phyloP scores from a whole-genome alignment of 2,113 vertebrate species.

The Hippotragus niger region DNA sequence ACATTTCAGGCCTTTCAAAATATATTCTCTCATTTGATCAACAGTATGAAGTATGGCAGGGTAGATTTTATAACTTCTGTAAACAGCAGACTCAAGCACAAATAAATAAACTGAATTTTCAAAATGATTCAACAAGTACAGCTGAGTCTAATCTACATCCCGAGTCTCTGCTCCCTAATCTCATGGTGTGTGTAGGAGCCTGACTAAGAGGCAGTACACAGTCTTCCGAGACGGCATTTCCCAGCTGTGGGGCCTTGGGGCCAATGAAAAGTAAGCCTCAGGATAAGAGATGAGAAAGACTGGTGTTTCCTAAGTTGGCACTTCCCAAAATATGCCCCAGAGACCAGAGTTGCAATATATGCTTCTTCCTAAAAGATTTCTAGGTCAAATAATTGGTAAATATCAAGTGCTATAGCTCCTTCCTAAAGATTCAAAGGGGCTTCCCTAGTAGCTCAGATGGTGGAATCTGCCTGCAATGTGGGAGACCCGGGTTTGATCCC shows the following conservation, averaged over 20 bases:
- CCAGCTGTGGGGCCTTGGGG: neutral
- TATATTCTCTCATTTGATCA: neutral
- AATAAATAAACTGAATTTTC: neutral
- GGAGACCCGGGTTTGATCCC: neutral
- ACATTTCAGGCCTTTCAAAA: neutral
- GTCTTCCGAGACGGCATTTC: neutral
- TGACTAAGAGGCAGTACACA: neutral
- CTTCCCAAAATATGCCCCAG: neutral
- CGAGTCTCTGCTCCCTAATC: neutral
- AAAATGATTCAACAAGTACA: neutral
- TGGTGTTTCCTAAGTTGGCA: neutral
- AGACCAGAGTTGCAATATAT: neutral
- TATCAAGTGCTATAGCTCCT: neutral
- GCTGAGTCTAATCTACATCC: neutral
- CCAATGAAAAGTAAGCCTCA: neutral
- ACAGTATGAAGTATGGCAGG: neutral
- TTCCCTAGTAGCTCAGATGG: neutral
- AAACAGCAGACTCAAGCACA: neutral
- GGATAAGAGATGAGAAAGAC: neutral
- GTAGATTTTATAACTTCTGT: constrained; percentile 15
- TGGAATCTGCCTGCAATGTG: neutral
- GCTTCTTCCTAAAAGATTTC: neutral
- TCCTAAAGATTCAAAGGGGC: neutral
- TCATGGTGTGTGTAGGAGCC: neutral
- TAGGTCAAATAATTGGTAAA: constrained; percentile 2